These are phyloP conservation scores for Tragelaphus eurycerus DNA, from an alignment of 2,797 vertebrate genomes.

Conservation along the genomic window DNA sequence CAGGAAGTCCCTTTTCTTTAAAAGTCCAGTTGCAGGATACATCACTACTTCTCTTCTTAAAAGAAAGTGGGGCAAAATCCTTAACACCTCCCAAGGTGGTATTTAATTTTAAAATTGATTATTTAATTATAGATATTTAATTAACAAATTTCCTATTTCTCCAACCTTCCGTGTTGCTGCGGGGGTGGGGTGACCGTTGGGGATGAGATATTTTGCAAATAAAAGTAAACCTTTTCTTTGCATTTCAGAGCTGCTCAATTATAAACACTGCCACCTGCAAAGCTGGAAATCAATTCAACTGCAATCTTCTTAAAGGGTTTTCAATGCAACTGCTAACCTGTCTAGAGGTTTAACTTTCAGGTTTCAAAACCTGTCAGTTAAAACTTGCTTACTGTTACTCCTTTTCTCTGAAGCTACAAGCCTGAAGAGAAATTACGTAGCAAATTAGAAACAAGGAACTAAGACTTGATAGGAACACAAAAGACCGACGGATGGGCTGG, in stretches of 20 bases:
- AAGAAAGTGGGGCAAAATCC: background rate
- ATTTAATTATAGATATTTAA: background rate
- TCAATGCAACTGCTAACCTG: constrained; percentile 67
- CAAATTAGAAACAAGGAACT: constrained; percentile 56
- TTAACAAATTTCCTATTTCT: constrained; percentile 32
- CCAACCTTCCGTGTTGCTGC: background rate
- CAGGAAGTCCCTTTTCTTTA: background rate
- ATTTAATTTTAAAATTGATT: background rate
- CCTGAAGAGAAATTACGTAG: constrained; percentile 57
- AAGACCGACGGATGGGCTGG: background rate
- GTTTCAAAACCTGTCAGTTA: constrained; percentile 76
- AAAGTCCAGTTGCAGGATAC: constrained; percentile 11
- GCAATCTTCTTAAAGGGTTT: constrained; percentile 55
- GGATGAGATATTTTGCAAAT: constrained; percentile 59
- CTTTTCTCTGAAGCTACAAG: constrained; percentile 55
- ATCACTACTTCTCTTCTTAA: constrained; percentile 21
- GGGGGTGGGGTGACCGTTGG: background rate
- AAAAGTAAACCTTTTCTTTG: constrained; percentile 36
- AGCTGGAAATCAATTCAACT: constrained; percentile 65
- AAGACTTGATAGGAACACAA: constrained; percentile 44
- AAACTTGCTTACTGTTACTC: constrained; percentile 64
- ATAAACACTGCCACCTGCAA: constrained; percentile 50
- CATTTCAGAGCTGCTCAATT: constrained; percentile 47
- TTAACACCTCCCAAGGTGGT: constrained; percentile 34
- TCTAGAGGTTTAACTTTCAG: constrained; percentile 72